Evolutionary conservation across 2,113 vertebrate species (phyloP).

Genomic region (Boulengeromyrus knoepffleri): DNA sequence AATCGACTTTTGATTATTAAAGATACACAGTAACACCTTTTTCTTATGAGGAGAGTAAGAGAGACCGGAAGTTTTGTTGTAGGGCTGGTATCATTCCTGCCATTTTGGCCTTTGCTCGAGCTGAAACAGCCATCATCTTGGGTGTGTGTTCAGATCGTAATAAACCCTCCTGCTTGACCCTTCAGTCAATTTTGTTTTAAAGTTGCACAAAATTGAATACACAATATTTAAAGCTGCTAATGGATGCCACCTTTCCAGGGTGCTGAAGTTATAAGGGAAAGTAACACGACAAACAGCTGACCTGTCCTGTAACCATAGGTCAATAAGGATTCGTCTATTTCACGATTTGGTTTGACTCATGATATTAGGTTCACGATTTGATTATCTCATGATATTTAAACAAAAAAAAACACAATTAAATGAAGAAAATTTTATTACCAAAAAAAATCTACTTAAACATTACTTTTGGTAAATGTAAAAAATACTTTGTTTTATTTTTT

Average conservation of each 20-base stretch:
- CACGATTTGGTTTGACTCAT: neutral
- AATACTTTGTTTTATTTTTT: too few relatives aligned
- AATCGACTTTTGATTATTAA: neutral
- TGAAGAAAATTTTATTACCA: too few relatives aligned
- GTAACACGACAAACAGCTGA: neutral
- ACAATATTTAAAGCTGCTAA: neutral
- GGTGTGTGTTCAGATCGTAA: neutral
- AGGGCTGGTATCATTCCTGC: neutral
- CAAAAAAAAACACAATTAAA: neutral
- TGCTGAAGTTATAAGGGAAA: neutral
- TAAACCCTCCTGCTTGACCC: neutral
- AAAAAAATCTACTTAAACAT: too few relatives aligned
- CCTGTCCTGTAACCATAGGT: neutral
- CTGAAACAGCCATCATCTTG: neutral
- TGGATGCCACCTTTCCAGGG: neutral
- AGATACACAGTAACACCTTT: neutral
- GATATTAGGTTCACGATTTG: neutral
- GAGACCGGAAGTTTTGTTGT: neutral
- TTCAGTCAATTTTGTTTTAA: neutral
- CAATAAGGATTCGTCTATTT: neutral
- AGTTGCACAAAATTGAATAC: neutral
- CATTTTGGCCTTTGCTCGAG: neutral
- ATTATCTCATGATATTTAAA: neutral
- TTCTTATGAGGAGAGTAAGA: too few relatives aligned
- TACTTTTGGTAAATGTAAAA: too few relatives aligned